phyloP scores from a whole-genome alignment of 2,888 invertebrate genomes.

The Diarsia mendica region DNA sequence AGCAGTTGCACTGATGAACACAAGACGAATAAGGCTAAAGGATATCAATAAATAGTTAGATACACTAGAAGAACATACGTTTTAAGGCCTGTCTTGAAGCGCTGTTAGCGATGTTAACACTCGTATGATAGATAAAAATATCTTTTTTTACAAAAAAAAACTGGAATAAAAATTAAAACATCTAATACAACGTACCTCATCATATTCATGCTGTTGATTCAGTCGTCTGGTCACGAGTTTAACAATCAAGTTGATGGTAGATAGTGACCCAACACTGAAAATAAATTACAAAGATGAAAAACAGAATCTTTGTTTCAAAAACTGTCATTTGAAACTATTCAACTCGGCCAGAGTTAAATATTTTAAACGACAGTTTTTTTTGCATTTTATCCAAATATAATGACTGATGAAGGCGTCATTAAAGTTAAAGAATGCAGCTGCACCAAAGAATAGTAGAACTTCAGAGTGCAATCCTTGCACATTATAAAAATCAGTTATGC shows the following conservation, averaged over 20 bases:
- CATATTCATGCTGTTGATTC: constrained; percentile 93
- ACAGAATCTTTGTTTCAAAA: background rate
- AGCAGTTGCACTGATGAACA: background rate
- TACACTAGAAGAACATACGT: too few species aligned
- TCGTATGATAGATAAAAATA: too few species aligned
- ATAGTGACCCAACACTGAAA: constrained; percentile 93
- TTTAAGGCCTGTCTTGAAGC: too few species aligned
- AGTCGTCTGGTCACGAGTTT: constrained; percentile 93
- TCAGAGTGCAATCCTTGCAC: too few species aligned
- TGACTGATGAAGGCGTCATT: background rate
- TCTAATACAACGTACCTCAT: constrained; percentile 90
- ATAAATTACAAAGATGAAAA: constrained; percentile 46
- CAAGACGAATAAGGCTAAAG: background rate
- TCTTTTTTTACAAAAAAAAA: too few species aligned
- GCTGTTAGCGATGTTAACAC: too few species aligned
- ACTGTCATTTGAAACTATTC: too few species aligned
- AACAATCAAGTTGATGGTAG: constrained; percentile 93
- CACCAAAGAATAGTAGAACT: background rate
- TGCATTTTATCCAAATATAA: background rate
- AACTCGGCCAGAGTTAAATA: too few species aligned
- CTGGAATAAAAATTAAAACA: background rate
- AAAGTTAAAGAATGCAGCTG: background rate
- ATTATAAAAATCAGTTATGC: too few species aligned
- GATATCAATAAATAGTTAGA: too few species aligned
- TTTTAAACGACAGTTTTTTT: too few species aligned